phyloP scores from a whole-genome alignment of 2,888 invertebrate genomes.

The Metellina segmentata region DNA sequence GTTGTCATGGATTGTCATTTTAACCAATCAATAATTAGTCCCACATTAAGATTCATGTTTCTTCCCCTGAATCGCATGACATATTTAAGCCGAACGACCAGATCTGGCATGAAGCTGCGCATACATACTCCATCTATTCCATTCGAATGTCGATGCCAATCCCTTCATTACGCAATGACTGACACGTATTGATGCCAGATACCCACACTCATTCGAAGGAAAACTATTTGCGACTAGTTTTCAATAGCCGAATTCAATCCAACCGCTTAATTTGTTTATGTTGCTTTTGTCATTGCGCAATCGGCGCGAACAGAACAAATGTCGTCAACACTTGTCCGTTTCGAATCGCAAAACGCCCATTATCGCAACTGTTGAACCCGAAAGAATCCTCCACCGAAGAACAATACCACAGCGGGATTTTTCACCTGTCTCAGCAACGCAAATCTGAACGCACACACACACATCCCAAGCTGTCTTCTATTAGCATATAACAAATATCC shows the following conservation, averaged over 20 bases:
- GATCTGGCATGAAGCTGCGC: no score
- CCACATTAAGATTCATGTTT: no score
- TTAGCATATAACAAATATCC: conserved; percentile 69
- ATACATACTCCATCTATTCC: neutral
- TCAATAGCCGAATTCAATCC: neutral
- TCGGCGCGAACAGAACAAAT: neutral
- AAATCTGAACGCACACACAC: neutral
- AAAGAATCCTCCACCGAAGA: neutral
- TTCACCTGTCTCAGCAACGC: conserved; percentile 1
- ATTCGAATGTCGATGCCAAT: neutral
- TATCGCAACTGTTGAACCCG: conserved; percentile 25
- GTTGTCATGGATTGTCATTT: no score
- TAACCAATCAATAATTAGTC: no score
- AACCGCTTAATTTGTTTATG: neutral
- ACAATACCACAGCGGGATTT: conserved; percentile 7
- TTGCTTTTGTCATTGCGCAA: neutral
- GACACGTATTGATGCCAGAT: no score
- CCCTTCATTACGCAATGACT: neutral
- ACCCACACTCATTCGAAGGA: neutral
- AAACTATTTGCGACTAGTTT: neutral
- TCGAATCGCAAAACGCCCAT: neutral
- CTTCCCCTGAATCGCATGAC: no score
- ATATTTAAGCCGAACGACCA: no score
- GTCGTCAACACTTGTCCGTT: conserved; percentile 1
- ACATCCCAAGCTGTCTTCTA: conserved; percentile 24